phyloP scores from a whole-genome alignment of 2,797 vertebrate genomes.

The Thaleichthys pacificus region DNA sequence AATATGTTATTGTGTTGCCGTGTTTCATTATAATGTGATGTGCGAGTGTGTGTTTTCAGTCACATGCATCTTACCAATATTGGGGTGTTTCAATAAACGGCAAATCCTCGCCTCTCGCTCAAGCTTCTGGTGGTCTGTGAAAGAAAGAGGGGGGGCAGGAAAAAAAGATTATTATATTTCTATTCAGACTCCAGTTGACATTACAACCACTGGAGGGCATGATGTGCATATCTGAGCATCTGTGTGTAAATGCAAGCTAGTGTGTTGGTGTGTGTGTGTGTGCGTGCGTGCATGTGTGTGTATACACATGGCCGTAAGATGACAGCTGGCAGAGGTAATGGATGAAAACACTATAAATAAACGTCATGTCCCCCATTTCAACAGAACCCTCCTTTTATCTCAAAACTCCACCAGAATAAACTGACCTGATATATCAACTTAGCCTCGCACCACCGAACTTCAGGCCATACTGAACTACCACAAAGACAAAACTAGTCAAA shows the following conservation, averaged over 20 bases:
- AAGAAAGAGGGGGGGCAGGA: conserved; percentile 1
- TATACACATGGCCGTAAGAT: conserved; percentile 16
- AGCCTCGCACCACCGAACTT: conserved; percentile 46
- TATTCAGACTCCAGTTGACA: background rate
- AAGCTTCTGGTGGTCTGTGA: conserved; percentile 95
- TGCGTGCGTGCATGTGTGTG: conserved; percentile 23
- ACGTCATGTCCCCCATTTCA: conserved; percentile 29
- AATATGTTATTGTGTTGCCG: too few species aligned
- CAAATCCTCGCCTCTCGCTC: conserved; percentile 96
- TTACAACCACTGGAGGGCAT: conserved; percentile 4
- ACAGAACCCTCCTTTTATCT: conserved; percentile 36
- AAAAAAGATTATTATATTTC: background rate
- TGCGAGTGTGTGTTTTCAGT: background rate
- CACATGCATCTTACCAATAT: conserved; percentile 84
- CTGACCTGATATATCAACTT: conserved; percentile 56
- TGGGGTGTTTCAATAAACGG: conserved; percentile 93
- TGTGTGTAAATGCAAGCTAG: background rate
- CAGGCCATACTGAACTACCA: conserved; percentile 38
- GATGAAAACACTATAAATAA: conserved; percentile 45
- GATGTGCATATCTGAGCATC: conserved; percentile 2
- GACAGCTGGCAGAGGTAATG: conserved; percentile 32
- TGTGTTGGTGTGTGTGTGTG: background rate
- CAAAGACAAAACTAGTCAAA: conserved; percentile 17
- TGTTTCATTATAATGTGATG: conserved; percentile 1
- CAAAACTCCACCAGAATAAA: conserved; percentile 56